Evolutionary conservation across 2,797 vertebrate species (phyloP).

Genomic region (Arnoldichthys spilopterus): DNA sequence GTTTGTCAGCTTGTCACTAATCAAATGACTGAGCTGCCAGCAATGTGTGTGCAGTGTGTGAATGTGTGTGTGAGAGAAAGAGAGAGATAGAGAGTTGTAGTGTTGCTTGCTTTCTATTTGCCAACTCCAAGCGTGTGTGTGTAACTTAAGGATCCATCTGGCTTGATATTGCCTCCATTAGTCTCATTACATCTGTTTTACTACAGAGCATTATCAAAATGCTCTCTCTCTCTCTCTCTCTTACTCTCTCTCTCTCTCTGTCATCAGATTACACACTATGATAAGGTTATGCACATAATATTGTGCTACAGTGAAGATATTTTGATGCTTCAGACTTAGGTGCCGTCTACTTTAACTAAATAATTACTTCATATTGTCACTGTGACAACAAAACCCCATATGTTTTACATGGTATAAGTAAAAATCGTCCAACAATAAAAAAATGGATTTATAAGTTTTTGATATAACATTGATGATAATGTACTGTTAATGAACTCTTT

Average conservation of each 20-base stretch:
- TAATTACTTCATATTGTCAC: neutral
- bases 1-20: slow-evolving; percentile 56
- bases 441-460: too few species aligned
- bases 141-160: slow-evolving; percentile 29
- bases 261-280: neutral
- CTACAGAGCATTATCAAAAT: slow-evolving; percentile 43
- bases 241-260: slow-evolving; percentile 11
- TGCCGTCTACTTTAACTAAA: neutral
- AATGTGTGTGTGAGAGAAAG: slow-evolving; percentile 26
- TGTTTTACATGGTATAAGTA: too few species aligned
- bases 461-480: neutral
- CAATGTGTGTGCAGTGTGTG: slow-evolving; percentile 8
- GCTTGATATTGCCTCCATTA: slow-evolving; percentile 55
- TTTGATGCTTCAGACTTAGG: neutral
- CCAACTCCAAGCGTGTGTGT: slow-evolving; percentile 41
- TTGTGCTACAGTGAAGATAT: neutral
- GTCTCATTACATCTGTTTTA: slow-evolving; percentile 58
- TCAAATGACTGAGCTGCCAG: slow-evolving; percentile 50
- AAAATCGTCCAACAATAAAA: too few species aligned
- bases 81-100: slow-evolving; percentile 1
- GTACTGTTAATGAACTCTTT: too few species aligned
- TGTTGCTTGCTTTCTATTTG: slow-evolving; percentile 48
- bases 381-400: neutral
- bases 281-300: slow-evolving; percentile 1
- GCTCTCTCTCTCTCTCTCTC: slow-evolving; percentile 21